phyloP scores from a whole-genome alignment of 2,888 invertebrate species.

The Ichneumoninae sp. region DNA sequence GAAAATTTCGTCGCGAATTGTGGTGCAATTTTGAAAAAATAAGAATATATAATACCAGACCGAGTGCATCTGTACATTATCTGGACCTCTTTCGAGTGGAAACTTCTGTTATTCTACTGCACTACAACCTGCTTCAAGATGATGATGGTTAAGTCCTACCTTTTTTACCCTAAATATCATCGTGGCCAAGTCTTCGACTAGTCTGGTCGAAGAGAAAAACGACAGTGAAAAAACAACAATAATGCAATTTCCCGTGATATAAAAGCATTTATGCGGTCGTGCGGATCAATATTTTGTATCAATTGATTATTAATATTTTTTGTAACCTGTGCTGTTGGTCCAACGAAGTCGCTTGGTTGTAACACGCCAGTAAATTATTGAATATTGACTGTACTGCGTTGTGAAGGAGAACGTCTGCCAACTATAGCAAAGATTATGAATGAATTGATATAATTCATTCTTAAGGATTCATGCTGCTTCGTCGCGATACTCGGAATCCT shows the following conservation, averaged over 20 bases:
- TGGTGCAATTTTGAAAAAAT: neutral
- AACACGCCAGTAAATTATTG: too few relatives aligned
- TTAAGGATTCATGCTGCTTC: neutral
- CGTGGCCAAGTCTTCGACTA: neutral
- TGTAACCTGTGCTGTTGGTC: too few relatives aligned
- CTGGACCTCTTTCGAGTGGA: neutral
- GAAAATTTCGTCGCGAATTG: neutral
- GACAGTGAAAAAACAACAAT: neutral
- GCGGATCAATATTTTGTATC: too few relatives aligned
- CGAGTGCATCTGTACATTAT: neutral
- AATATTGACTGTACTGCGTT: too few relatives aligned
- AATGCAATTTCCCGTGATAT: too few relatives aligned
- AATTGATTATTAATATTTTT: too few relatives aligned
- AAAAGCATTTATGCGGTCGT: too few relatives aligned
- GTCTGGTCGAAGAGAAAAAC: neutral
- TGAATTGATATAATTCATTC: too few relatives aligned
- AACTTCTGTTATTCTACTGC: neutral
- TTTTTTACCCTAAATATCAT: conserved; percentile 19
- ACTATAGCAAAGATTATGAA: too few relatives aligned
- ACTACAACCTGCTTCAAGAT: conserved; percentile 7
- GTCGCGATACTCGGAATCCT: conserved; percentile 20
- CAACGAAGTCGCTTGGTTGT: too few relatives aligned
- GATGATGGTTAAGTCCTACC: conserved; percentile 49
- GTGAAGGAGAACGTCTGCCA: too few relatives aligned
- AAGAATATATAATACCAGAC: neutral